phyloP scores from a whole-genome alignment of 2,113 vertebrate species.

The Chelonoidis abingdonii region DNA sequence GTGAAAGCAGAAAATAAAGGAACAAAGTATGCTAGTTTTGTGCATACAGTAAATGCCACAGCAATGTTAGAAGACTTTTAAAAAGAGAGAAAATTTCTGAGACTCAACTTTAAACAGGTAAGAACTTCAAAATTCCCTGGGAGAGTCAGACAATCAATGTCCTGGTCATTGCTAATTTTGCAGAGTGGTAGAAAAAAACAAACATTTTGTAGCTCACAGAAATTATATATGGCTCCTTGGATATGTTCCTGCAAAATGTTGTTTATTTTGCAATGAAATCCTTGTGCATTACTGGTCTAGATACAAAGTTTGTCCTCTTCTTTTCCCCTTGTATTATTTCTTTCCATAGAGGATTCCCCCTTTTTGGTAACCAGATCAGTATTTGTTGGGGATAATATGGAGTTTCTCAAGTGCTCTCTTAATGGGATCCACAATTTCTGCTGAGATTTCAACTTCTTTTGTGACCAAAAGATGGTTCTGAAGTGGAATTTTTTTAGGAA shows the following conservation, averaged over 20 bases:
- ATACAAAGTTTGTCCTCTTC: not conserved
- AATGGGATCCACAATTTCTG: not conserved
- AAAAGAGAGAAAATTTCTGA: not conserved
- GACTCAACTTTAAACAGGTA: not conserved
- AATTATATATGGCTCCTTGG: not conserved
- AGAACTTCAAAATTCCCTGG: not conserved
- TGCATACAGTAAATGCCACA: accelerated
- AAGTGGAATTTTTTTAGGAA: constrained; percentile 38
- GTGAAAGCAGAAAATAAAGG: constrained; percentile 44
- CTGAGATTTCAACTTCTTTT: not conserved
- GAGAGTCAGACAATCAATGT: not conserved
- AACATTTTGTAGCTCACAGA: not conserved
- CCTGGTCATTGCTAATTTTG: not conserved
- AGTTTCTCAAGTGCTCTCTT: constrained; percentile 20
- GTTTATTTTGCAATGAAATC: not conserved
- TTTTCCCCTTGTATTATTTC: not conserved
- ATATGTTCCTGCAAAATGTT: not conserved
- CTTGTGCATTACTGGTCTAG: not conserved
- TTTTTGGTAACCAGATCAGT: not conserved
- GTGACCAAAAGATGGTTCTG: constrained; percentile 42
- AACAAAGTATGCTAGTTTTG: not conserved
- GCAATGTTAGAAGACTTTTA: not conserved
- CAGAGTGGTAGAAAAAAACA: not conserved
- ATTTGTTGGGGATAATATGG: not conserved
- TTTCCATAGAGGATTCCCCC: not conserved